Conservation (phyloP, 1,140 invertebrate genomes). For the Pseudomyrmex cubaensis region DNA sequence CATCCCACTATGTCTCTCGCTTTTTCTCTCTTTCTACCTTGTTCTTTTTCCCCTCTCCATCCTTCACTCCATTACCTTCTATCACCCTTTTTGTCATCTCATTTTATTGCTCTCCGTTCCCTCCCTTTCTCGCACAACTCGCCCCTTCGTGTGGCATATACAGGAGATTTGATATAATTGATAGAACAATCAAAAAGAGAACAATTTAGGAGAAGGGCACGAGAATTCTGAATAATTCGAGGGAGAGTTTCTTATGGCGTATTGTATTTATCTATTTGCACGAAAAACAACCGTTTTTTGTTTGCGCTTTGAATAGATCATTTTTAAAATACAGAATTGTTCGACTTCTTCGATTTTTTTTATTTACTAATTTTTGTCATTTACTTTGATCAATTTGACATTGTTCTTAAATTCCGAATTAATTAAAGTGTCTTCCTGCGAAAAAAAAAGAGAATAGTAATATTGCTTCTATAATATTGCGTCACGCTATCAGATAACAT, state of each 20-base stretch:
- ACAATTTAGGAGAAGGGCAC: neutral
- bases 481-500: neutral
- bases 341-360: neutral
- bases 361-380: neutral
- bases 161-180: slow-evolving; percentile 31
- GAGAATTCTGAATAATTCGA: neutral
- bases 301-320: neutral
- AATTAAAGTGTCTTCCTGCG: neutral
- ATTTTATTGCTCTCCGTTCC: neutral
- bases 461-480: neutral
- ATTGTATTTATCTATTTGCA: slow-evolving; percentile 20
- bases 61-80: slow-evolving; percentile 33
- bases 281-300: neutral
- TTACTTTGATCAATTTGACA: neutral
- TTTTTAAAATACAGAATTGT: neutral
- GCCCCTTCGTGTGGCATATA: neutral
- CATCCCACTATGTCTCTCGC: slow-evolving; percentile 1
- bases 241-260: neutral
- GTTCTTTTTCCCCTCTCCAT: slow-evolving; percentile 20
- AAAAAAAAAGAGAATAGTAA: neutral
- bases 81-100: slow-evolving; percentile 35
- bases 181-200: slow-evolving; percentile 30
- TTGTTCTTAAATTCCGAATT: neutral
- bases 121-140: neutral
- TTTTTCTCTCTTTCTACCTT: slow-evolving; percentile 19